Evolutionary conservation across 2,113 vertebrate genomes (phyloP).

Genomic region (Lycaon pictus): DNA sequence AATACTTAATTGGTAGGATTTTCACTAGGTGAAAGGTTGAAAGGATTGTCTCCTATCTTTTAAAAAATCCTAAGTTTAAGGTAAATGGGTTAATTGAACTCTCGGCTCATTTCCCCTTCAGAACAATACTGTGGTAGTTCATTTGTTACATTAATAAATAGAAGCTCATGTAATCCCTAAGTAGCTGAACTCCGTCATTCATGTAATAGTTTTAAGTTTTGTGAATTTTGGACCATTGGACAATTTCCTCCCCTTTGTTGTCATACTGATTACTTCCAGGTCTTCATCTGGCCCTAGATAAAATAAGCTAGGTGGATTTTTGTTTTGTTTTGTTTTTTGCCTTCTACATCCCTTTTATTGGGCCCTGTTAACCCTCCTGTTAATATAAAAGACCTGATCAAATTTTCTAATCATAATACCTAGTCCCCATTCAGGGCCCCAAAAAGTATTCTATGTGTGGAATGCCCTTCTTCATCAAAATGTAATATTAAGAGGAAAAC

Average conservation of each 20-base stretch:
- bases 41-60: background rate
- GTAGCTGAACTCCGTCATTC: background rate
- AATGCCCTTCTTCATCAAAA: background rate
- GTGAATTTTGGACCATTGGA: background rate
- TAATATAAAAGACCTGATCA: background rate
- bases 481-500: constrained; percentile 37
- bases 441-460: background rate
- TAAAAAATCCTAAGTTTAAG: background rate
- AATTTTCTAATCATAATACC: background rate
- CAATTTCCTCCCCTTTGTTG: constrained; percentile 7
- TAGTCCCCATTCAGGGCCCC: background rate
- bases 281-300: background rate
- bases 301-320: background rate
- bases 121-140: background rate
- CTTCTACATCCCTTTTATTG: background rate
- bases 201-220: background rate
- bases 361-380: background rate
- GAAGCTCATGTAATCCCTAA: background rate
- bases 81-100: background rate
- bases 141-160: background rate
- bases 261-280: background rate
- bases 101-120: background rate
- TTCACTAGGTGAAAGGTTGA: background rate
- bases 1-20: background rate
- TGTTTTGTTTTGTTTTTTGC: background rate